Conservation (phyloP, 1,140 invertebrate species). For the Saccostrea echinata region DNA sequence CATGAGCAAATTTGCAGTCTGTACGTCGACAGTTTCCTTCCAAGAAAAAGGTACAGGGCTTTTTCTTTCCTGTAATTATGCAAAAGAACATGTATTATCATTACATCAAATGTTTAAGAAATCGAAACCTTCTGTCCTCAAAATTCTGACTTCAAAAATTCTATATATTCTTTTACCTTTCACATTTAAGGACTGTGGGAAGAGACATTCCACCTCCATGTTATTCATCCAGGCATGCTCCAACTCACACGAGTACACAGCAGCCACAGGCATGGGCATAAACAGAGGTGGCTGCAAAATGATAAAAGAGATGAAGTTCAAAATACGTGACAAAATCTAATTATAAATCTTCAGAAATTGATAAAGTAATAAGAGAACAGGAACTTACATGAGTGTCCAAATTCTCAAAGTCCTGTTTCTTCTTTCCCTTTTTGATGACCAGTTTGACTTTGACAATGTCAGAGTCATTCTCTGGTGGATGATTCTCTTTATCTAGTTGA, state of each 20-base stretch:
- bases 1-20: slow-evolving; percentile 83
- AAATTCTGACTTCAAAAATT: no score
- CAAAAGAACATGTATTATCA: background rate
- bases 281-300: slow-evolving; percentile 35
- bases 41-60: slow-evolving; percentile 82
- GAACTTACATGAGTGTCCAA: slow-evolving; percentile 1
- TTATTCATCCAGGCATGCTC: slow-evolving; percentile 55
- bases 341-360: no score
- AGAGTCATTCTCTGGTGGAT: slow-evolving; percentile 11
- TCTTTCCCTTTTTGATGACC: slow-evolving; percentile 42
- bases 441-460: slow-evolving; percentile 56
- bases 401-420: background rate
- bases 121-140: no score
- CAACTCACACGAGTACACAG: slow-evolving; percentile 54
- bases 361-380: no score
- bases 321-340: no score
- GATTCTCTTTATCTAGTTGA: background rate
- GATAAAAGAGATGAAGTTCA: no score
- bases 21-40: slow-evolving; percentile 81
- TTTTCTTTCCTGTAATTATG: slow-evolving; percentile 47
- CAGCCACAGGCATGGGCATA: slow-evolving; percentile 54
- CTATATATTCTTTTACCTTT: background rate
- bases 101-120: no score
- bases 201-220: background rate
- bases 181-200: background rate